Evolutionary conservation across 2,888 invertebrate genomes (phyloP).

Genomic region (Sinohyriopsis cumingii): DNA sequence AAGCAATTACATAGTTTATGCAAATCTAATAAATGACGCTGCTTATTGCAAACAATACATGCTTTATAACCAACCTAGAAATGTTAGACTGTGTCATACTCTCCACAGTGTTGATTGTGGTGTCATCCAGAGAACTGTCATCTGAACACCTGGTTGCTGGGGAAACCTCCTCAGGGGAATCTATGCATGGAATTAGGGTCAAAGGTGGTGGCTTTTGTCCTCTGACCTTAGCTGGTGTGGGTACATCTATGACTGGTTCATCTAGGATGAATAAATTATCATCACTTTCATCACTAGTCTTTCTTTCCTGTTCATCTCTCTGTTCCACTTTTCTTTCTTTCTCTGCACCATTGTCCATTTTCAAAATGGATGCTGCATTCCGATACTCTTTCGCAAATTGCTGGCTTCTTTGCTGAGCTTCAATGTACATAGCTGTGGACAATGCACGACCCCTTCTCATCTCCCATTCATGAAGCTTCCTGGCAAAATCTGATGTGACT

Average conservation of each 20-base stretch:
- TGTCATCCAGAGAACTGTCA: constrained; percentile 53
- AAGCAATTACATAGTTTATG: too few relatives aligned
- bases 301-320: constrained; percentile 26
- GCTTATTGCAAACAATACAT: not conserved
- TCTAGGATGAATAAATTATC: constrained; percentile 35
- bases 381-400: constrained; percentile 36
- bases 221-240: constrained; percentile 16
- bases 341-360: constrained; percentile 25
- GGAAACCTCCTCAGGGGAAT: constrained; percentile 58
- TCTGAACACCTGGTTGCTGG: constrained; percentile 54
- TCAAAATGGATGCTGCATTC: constrained; percentile 28
- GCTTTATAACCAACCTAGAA: constrained; percentile 40
- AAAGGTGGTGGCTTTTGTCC: constrained; percentile 55
- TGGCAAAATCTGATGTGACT: constrained; percentile 90
- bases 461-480: constrained; percentile 90
- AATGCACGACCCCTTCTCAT: constrained; percentile 68
- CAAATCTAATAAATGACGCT: too few relatives aligned
- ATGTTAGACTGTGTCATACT: constrained; percentile 59
- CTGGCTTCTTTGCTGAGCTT: constrained; percentile 47
- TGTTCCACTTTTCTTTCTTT: constrained; percentile 10
- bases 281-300: constrained; percentile 37
- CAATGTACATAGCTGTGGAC: constrained; percentile 51
- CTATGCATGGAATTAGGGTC: constrained; percentile 53
- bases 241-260: constrained; percentile 16
- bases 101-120: constrained; percentile 45